These are phyloP conservation scores for Nephila pilipes DNA, from an alignment of 1,140 invertebrate genomes.

Conservation along the genomic window DNA sequence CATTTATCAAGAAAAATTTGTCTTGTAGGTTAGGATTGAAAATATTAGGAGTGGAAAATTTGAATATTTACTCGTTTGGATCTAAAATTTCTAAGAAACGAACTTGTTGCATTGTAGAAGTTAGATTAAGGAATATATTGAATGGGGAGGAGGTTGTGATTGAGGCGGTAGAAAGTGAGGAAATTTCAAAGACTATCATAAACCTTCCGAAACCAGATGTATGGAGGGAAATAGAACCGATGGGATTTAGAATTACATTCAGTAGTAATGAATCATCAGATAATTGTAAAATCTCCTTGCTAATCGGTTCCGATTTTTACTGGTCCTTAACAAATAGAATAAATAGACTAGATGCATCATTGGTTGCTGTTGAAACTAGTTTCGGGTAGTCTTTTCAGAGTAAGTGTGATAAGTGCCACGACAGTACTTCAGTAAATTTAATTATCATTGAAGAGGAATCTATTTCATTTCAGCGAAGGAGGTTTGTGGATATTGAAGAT, in stretches of 20 bases:
- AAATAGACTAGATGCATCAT: background rate
- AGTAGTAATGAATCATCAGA: background rate
- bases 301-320: background rate
- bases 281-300: background rate
- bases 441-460: background rate
- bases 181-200: background rate
- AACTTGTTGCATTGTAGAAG: background rate
- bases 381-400: background rate
- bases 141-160: background rate
- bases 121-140: background rate
- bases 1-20: background rate
- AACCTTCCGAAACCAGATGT: background rate
- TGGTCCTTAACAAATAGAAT: background rate
- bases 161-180: background rate
- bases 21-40: background rate
- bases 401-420: background rate
- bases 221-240: no score
- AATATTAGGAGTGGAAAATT: background rate
- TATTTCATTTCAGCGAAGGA: no score
- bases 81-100: background rate
- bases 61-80: background rate
- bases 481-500: no score
- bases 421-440: background rate
- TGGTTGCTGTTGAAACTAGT: background rate
- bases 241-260: no score